phyloP scores from a whole-genome alignment of 2,113 vertebrate species.

The Cololabis saira region DNA sequence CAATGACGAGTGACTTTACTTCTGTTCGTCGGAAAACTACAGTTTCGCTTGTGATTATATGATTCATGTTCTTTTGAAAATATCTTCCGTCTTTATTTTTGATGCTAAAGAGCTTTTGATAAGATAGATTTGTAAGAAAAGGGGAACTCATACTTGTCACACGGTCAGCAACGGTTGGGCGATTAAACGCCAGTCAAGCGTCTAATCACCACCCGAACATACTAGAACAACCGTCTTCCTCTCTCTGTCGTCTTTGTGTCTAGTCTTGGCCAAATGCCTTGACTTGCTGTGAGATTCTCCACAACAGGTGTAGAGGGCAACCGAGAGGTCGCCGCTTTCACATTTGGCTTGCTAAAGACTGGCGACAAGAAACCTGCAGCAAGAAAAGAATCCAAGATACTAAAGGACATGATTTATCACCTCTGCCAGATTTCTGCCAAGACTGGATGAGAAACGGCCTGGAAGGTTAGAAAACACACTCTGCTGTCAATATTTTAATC shows the following conservation, averaged over 20 bases:
- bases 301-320: conserved; percentile 78
- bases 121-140: neutral
- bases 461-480: conserved; percentile 66
- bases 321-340: conserved; percentile 75
- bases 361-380: conserved; percentile 77
- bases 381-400: conserved; percentile 76
- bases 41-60: neutral
- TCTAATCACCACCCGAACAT: neutral
- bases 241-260: conserved; percentile 30
- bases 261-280: conserved; percentile 50
- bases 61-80: neutral
- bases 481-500: conserved; percentile 71
- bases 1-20: neutral
- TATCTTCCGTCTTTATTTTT: neutral
- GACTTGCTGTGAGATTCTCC: conserved; percentile 58
- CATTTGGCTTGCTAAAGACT: conserved; percentile 84
- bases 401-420: conserved; percentile 80
- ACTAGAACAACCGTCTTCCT: neutral
- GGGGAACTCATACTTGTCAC: too few species aligned
- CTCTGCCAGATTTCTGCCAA: conserved; percentile 75
- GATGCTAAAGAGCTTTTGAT: neutral
- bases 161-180: too few species aligned
- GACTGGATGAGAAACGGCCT: conserved; percentile 69
- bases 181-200: neutral
- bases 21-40: neutral